A percentile compares a stretch with the other conserved stretches of the same genome.
Conservation (phyloP, 2,797 vertebrate genomes). For the Epinephelus awoara region DNA sequence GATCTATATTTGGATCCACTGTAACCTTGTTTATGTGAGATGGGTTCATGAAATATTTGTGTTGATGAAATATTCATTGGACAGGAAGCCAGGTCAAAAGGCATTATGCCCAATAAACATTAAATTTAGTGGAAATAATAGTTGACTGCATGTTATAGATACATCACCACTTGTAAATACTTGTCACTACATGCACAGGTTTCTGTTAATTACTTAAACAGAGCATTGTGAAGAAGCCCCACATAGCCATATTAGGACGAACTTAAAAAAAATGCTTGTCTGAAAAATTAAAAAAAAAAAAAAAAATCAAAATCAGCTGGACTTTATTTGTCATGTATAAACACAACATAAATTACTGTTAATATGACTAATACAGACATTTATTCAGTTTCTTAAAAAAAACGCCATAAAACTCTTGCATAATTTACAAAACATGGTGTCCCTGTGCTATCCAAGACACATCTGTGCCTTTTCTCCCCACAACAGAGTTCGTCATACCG, state of each 20-base stretch:
- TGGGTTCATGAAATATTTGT: slow-evolving; percentile 83
- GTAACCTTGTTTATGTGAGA: slow-evolving; percentile 75
- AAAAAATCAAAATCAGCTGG: slow-evolving; percentile 78
- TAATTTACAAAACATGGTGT: slow-evolving; percentile 99
- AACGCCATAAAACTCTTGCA: slow-evolving; percentile 93
- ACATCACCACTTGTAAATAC: slow-evolving; percentile 78
- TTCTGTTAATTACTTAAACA: slow-evolving; percentile 72
- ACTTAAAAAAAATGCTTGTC: slow-evolving; percentile 47
- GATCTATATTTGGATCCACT: slow-evolving; percentile 75
- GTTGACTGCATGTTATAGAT: slow-evolving; percentile 77
- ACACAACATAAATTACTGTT: slow-evolving; percentile 99
- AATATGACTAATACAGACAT: slow-evolving; percentile 99
- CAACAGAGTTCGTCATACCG: slow-evolving; percentile 65
- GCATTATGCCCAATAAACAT: slow-evolving; percentile 79
- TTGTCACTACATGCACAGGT: slow-evolving; percentile 76
- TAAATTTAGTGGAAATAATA: slow-evolving; percentile 80
- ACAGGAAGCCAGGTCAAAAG: slow-evolving; percentile 78
- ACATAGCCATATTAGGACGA: slow-evolving; percentile 52
- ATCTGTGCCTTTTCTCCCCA: slow-evolving; percentile 78
- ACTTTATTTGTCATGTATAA: slow-evolving; percentile 99
- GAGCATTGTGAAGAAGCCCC: slow-evolving; percentile 65
- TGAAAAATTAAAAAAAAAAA: slow-evolving; percentile 53
- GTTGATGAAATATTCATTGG: slow-evolving; percentile 82
- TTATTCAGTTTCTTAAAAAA: slow-evolving; percentile 95
- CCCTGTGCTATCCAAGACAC: slow-evolving; percentile 92